These are phyloP conservation scores for Poeciliopsis gracilis DNA, from an alignment of 2,797 vertebrate genomes.

Conservation along the genomic window DNA sequence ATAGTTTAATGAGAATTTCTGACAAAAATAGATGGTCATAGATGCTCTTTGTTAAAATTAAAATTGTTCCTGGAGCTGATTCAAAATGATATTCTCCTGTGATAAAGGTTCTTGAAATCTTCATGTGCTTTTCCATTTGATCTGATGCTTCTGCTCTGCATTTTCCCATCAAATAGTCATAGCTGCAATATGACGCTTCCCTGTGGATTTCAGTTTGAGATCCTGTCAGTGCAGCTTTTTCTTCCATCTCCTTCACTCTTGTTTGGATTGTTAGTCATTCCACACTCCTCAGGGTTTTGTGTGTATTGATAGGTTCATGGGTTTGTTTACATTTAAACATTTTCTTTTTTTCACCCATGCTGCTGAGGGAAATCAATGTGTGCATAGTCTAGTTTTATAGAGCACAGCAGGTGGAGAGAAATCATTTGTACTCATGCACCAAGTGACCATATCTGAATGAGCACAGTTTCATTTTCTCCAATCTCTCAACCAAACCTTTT, in stretches of 20 bases:
- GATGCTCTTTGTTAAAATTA: background rate
- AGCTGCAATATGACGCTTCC: slow-evolving; percentile 22
- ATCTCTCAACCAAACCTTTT: slow-evolving; percentile 16
- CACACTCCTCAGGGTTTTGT: slow-evolving; percentile 35
- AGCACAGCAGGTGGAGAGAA: slow-evolving; percentile 33
- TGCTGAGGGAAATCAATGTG: slow-evolving; percentile 57
- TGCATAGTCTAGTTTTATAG: slow-evolving; percentile 27
- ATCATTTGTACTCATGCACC: slow-evolving; percentile 35
- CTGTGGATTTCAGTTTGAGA: slow-evolving; percentile 41
- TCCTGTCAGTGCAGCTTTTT: slow-evolving; percentile 35
- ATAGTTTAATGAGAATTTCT: background rate
- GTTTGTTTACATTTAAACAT: slow-evolving; percentile 66
- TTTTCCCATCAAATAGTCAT: slow-evolving; percentile 33
- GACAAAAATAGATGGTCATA: background rate
- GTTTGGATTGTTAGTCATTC: slow-evolving; percentile 53
- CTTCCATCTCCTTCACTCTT: slow-evolving; percentile 24
- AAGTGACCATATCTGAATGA: slow-evolving; percentile 54
- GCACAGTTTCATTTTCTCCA: slow-evolving; percentile 44
- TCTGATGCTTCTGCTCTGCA: slow-evolving; percentile 1
- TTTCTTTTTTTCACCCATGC: slow-evolving; percentile 17
- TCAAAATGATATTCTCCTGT: slow-evolving; percentile 8
- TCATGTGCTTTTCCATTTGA: slow-evolving; percentile 4
- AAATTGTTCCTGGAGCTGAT: background rate
- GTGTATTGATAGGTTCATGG: slow-evolving; percentile 68
- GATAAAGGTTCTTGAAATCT: slow-evolving; percentile 2